Base-by-base conservation (phyloP, 1,140 invertebrate genomes). In the Rhagoletis pomonella region DNA sequence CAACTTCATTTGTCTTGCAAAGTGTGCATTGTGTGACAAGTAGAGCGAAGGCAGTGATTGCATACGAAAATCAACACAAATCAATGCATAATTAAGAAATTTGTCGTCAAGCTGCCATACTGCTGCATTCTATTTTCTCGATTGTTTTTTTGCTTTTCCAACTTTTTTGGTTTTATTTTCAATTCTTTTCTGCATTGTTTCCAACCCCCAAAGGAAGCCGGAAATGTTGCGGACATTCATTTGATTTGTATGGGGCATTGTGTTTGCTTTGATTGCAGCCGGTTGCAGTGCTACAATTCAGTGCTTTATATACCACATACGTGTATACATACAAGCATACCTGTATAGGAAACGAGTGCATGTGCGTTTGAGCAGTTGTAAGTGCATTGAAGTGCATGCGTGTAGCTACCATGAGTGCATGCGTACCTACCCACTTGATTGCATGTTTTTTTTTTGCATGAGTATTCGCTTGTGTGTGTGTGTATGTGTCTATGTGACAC, bases 71-170 rank as follows among this genome's bases (percentile, higher is more conserved):
- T 81, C 73, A 81, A 81, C 44, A 81, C 73, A 81, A 81, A 81
- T 81, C 73, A 81, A 81, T 81, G 73, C 73, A 81, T 81, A 81
- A 81, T 81, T 81, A 81, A 81, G 73, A 81, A 81, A 81, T 81
- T 81, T 81, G 73, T 81, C 73, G 47, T 81, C 73, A 58, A 81
- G 44, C 73, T 55, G 73, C 14, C 69, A 55, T 50, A 14, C 73
- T 4, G n/a, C 29, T 29, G 64, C 64, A 67, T 67, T 29, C 4
- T 55, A 29, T 29, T 29, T 29, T 29, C 29, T 29, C 29, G 29
- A 29, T 29, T 29, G 44, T 29, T 29, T 29, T 29, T 29, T 29
- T 29, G 29, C 29, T 81, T 81, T 39, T 81, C 50, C 14, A 14
- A n/a, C 3, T 2, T 47, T 47, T 73, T 73, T 73, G 17, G n/a